Evolutionary conservation across 2,888 invertebrate species (phyloP).

Genomic region (Spodoptera littoralis): DNA sequence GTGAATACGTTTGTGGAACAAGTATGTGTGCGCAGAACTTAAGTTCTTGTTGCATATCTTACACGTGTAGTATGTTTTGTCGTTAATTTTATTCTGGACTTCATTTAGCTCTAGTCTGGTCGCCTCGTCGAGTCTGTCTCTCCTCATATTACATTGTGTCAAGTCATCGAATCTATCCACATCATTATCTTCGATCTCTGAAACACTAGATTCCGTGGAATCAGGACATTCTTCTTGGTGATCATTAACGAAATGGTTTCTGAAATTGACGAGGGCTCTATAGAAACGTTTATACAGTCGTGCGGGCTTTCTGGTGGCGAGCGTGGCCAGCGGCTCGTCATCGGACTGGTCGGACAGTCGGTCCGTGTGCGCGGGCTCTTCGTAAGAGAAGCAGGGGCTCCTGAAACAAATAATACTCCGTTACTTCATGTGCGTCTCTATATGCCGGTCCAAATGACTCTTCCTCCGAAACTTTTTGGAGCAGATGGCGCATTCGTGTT

Average conservation of each 20-base stretch:
- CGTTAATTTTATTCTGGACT: slow-evolving; percentile 80
- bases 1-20: slow-evolving; percentile 90
- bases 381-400: slow-evolving; percentile 57
- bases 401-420: slow-evolving; percentile 79
- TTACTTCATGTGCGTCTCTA: slow-evolving; percentile 75
- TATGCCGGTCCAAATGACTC: slow-evolving; percentile 78
- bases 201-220: slow-evolving; percentile 66
- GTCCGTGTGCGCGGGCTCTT: slow-evolving; percentile 27
- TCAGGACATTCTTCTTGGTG: slow-evolving; percentile 60
- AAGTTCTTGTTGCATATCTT: slow-evolving; percentile 88
- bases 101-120: slow-evolving; percentile 72
- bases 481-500: slow-evolving; percentile 74
- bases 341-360: slow-evolving; percentile 58
- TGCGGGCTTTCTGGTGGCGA: slow-evolving; percentile 59
- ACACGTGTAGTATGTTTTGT: slow-evolving; percentile 88
- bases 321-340: slow-evolving; percentile 69
- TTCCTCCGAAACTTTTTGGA: slow-evolving; percentile 74
- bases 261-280: slow-evolving; percentile 72
- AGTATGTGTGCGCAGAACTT: slow-evolving; percentile 90
- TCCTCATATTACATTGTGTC: slow-evolving; percentile 75
- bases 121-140: slow-evolving; percentile 72
- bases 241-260: slow-evolving; percentile 70
- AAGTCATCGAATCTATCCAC: slow-evolving; percentile 76
- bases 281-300: slow-evolving; percentile 70
- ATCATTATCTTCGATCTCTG: slow-evolving; percentile 51